phyloP scores from a whole-genome alignment of 23 tunicate species.

The Ascidia mentula region DNA sequence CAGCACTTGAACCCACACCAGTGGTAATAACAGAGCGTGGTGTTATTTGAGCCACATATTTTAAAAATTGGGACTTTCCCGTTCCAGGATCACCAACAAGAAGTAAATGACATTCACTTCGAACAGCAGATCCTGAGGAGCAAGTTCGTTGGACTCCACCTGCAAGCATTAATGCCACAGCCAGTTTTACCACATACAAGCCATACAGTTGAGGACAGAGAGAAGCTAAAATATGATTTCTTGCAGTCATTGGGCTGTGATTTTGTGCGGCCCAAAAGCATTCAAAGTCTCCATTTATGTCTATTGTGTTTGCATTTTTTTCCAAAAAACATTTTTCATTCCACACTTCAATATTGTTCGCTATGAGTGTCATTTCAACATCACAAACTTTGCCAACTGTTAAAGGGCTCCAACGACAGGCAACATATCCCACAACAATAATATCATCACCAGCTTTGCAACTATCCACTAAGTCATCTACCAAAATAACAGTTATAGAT shows the following conservation, averaged over 20 bases:
- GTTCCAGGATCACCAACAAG: conserved; percentile 98
- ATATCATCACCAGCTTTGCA: conserved; percentile 95
- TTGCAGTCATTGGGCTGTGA: conserved; percentile 44
- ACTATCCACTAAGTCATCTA: conserved; percentile 86
- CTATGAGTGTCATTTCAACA: conserved; percentile 72
- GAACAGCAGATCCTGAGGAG: conserved; percentile 71
- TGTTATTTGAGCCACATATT: conserved; percentile 83
- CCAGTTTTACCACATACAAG: conserved; percentile 89
- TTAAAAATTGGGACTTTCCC: conserved; percentile 92
- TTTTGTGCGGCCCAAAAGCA: conserved; percentile 91
- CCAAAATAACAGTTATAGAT: conserved; percentile 69
- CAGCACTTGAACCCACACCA: conserved; percentile 95
- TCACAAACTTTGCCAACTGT: conserved; percentile 58
- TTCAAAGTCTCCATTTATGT: conserved; percentile 72
- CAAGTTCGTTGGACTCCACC: conserved; percentile 90
- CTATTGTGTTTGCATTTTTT: not conserved
- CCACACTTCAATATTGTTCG: conserved; percentile 85
- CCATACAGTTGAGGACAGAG: conserved; percentile 94
- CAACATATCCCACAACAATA: conserved; percentile 61
- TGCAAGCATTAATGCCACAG: conserved; percentile 85
- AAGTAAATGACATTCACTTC: conserved; percentile 91
- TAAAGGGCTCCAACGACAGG: conserved; percentile 76
- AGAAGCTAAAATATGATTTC: conserved; percentile 79
- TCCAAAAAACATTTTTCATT: conserved; percentile 36
- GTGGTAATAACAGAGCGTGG: conserved; percentile 90